Evolutionary conservation across 2,888 invertebrate genomes (phyloP).

Genomic region (Liopterus haemorrhoidalis): DNA sequence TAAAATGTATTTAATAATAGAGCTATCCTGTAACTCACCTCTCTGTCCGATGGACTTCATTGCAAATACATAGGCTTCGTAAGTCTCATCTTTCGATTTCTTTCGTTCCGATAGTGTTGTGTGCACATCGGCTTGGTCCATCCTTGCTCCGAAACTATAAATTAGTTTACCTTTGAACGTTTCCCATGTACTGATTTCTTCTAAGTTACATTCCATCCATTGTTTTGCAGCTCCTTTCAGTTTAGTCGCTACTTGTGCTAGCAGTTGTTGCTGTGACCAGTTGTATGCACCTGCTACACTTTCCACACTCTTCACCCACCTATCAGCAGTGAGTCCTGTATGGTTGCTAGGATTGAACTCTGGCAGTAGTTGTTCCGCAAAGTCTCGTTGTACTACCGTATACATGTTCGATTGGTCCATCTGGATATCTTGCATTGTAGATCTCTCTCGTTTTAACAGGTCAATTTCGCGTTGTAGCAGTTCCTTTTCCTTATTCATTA

Average conservation of each 20-base stretch:
- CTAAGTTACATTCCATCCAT: conserved; percentile 27
- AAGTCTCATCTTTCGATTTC: conserved; percentile 12
- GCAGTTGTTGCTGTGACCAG: conserved; percentile 29
- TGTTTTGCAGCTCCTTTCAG: conserved; percentile 28
- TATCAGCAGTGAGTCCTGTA: conserved; percentile 22
- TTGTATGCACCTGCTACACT: conserved; percentile 25
- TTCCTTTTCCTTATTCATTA: neutral
- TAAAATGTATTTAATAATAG: conserved; percentile 12
- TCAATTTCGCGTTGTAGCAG: neutral
- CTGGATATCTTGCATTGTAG: neutral
- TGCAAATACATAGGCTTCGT: conserved; percentile 16
- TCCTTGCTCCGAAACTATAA: conserved; percentile 7
- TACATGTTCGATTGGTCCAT: neutral
- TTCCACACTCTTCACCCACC: conserved; percentile 30
- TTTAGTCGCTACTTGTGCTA: conserved; percentile 28
- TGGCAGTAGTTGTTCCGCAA: conserved; percentile 2
- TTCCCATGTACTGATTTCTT: conserved; percentile 9
- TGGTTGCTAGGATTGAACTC: conserved; percentile 15
- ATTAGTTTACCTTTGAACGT: conserved; percentile 11
- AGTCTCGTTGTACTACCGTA: neutral
- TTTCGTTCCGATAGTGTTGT: conserved; percentile 10
- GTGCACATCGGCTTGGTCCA: conserved; percentile 14
- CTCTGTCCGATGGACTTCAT: conserved; percentile 15
- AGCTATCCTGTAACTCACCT: conserved; percentile 9
- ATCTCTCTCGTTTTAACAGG: neutral